Evolutionary conservation across 2,888 invertebrate genomes (phyloP).

Genomic region (Caenorhabditis sp.): DNA sequence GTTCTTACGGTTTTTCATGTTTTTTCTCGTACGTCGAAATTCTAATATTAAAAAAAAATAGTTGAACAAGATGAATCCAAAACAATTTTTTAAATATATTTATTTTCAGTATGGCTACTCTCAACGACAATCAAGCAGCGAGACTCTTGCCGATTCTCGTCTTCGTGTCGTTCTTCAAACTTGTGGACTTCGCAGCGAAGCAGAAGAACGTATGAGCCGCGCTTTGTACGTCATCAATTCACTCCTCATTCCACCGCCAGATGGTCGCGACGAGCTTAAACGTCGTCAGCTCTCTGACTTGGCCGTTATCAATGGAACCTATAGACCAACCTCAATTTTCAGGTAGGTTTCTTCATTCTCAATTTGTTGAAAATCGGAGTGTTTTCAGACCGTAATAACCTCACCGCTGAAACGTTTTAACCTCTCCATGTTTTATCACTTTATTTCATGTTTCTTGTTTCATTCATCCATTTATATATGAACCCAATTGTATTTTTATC

Average conservation of each 20-base stretch:
- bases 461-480: constrained; percentile 4
- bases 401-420: neutral
- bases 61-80: neutral
- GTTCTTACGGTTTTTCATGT: no score
- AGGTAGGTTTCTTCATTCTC: neutral
- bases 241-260: constrained; percentile 89
- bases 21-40: no score
- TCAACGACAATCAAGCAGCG: constrained; percentile 9
- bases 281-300: constrained; percentile 99
- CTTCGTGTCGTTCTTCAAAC: constrained; percentile 43
- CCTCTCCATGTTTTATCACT: neutral
- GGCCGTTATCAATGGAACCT: constrained; percentile 99
- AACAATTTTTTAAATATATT: neutral
- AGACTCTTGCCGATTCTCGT: constrained; percentile 20
- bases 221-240: constrained; percentile 98
- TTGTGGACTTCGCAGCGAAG: constrained; percentile 27
- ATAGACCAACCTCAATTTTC: constrained; percentile 76
- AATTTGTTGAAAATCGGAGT: neutral
- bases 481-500: neutral
- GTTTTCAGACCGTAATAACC: neutral
- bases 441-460: constrained; percentile 1
- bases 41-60: neutral
- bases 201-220: constrained; percentile 73
- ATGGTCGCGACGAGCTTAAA: constrained; percentile 99
- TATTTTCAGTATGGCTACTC: constrained; percentile 24